Percentiles rank a stretch among this genome's conserved stretches.
These are phyloP conservation scores for Tupaia tana DNA, from an alignment of 2,113 vertebrate species.

Conservation along the genomic window DNA sequence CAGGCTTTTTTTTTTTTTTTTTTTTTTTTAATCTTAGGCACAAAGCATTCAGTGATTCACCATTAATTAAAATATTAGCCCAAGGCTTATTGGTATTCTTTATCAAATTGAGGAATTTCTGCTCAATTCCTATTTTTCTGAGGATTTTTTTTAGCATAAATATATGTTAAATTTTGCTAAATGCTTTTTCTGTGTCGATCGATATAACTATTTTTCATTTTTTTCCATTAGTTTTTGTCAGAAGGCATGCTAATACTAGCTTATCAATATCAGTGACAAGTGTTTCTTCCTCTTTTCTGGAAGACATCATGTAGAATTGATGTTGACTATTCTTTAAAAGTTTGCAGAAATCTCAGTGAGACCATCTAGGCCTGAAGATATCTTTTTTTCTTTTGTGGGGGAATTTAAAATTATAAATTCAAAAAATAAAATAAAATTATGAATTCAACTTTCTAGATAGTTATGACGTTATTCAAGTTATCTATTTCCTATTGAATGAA, in stretches of 20 bases:
- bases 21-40: neutral
- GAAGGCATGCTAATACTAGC: neutral
- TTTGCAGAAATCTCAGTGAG: neutral
- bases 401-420: slow-evolving; percentile 24
- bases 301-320: neutral
- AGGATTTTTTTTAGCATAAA: neutral
- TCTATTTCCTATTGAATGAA: neutral
- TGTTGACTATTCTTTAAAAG: neutral
- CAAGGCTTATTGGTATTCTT: neutral
- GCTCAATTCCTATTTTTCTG: neutral
- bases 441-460: neutral
- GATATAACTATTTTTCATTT: neutral
- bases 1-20: neutral
- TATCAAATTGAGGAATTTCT: neutral
- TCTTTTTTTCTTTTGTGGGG: neutral
- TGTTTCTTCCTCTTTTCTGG: neutral
- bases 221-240: too few relatives aligned
- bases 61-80: neutral
- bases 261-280: neutral
- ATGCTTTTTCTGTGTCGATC: neutral
- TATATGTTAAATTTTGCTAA: neutral
- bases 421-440: slow-evolving; percentile 47
- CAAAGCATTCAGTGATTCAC: neutral
- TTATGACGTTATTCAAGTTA: neutral
- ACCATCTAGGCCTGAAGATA: neutral